Evolutionary conservation across 1,140 invertebrate genomes (phyloP).

Genomic region (Phymastichus coffea): DNA sequence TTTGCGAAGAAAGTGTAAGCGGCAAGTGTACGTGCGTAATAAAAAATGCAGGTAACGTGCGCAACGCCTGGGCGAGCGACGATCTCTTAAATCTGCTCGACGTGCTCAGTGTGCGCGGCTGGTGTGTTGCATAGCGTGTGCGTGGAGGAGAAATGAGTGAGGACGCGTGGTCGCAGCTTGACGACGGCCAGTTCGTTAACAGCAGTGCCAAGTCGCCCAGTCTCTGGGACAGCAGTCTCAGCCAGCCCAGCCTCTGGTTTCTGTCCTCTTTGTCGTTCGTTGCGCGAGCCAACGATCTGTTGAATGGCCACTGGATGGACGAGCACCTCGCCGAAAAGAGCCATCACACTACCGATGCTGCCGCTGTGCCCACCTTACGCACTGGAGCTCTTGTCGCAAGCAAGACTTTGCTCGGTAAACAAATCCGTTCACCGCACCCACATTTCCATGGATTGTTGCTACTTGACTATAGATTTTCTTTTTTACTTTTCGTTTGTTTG

Average conservation of each 20-base stretch:
- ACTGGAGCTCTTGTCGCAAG: conserved; percentile 15
- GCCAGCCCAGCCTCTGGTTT: not conserved
- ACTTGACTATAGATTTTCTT: too few relatives aligned
- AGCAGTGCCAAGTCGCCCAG: too few relatives aligned
- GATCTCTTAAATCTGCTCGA: too few relatives aligned
- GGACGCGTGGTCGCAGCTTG: too few relatives aligned
- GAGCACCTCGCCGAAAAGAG: conserved; percentile 13
- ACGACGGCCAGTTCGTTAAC: too few relatives aligned
- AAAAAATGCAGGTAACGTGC: not conserved
- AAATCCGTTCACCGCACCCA: not conserved
- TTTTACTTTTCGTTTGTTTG: too few relatives aligned
- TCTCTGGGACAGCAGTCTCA: not conserved
- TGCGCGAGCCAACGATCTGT: conserved; percentile 16
- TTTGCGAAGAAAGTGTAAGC: too few relatives aligned
- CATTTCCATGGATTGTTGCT: too few relatives aligned
- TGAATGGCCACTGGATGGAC: conserved; percentile 27
- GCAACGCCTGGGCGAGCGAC: too few relatives aligned
- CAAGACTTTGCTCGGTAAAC: conserved; percentile 24
- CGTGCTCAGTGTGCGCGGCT: too few relatives aligned
- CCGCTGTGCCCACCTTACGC: not conserved
- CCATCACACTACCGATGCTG: not conserved
- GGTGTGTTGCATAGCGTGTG: too few relatives aligned
- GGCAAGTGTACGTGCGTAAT: not conserved
- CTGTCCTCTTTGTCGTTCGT: not conserved
- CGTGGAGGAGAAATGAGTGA: too few relatives aligned